These are phyloP conservation scores for Terebella lapidaria DNA, from an alignment of 2,888 invertebrate genomes.

Conservation along the genomic window DNA sequence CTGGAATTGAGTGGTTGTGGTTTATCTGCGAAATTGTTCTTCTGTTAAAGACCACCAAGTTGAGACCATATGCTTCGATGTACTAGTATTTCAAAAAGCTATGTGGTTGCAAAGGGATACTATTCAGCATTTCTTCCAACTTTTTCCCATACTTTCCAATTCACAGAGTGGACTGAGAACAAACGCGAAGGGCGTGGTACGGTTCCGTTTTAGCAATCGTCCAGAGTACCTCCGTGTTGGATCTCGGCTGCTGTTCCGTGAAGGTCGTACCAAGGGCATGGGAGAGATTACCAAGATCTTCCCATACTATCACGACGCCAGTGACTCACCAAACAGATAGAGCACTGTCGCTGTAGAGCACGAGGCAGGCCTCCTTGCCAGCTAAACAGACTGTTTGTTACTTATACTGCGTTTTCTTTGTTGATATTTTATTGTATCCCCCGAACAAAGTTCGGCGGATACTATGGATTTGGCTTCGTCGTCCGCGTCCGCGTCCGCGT, in stretches of 20 bases:
- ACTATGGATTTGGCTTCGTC: no score
- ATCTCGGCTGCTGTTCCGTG: constrained; percentile 75
- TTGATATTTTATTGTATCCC: no score
- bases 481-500: no score
- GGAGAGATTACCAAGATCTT: constrained; percentile 63
- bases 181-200: constrained; percentile 78
- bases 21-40: no score
- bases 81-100: not conserved
- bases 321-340: not conserved
- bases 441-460: no score
- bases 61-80: not conserved
- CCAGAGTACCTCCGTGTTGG: constrained; percentile 82
- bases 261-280: constrained; percentile 79
- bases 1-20: no score
- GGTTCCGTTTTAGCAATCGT: constrained; percentile 81
- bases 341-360: no score
- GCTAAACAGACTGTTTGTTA: no score
- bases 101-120: not conserved
- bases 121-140: not conserved
- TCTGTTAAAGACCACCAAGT: not conserved
- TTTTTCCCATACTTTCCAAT: not conserved
- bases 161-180: constrained; percentile 58
- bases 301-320: not conserved
- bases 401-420: no score
- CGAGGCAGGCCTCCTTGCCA: no score